Evolutionary conservation across 2,888 invertebrate genomes (phyloP).

Genomic region (Apodemia zela): DNA sequence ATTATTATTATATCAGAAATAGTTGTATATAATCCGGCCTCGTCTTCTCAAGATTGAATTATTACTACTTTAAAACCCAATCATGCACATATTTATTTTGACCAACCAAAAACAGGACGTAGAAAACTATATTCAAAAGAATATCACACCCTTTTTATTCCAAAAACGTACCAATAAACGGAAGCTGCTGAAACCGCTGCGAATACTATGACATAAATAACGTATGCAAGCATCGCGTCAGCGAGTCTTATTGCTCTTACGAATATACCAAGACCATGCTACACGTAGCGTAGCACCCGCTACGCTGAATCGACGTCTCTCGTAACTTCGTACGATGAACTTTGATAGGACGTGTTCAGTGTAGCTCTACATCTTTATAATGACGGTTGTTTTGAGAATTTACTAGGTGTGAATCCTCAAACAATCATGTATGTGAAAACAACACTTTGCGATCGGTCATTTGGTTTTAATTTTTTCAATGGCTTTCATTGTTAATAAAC

Average conservation of each 20-base stretch:
- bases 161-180: conserved; percentile 1
- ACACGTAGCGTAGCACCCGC: not conserved
- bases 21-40: too few species aligned
- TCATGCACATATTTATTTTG: too few species aligned
- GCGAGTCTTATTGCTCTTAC: not conserved
- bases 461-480: too few species aligned
- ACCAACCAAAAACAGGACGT: not conserved
- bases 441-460: too few species aligned
- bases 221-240: not conserved
- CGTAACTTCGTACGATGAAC: not conserved
- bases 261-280: not conserved
- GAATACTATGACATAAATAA: conserved; percentile 3
- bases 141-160: not conserved
- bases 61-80: too few species aligned
- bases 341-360: not conserved
- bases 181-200: not conserved
- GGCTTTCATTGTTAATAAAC: too few species aligned
- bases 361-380: not conserved
- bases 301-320: not conserved
- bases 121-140: not conserved
- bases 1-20: too few species aligned
- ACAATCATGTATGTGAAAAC: too few species aligned
- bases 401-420: too few species aligned
- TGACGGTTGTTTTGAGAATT: too few species aligned
- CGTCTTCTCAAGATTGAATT: too few species aligned